phyloP scores from a whole-genome alignment of 1,140 invertebrate genomes.

The Argopecten irradians region DNA sequence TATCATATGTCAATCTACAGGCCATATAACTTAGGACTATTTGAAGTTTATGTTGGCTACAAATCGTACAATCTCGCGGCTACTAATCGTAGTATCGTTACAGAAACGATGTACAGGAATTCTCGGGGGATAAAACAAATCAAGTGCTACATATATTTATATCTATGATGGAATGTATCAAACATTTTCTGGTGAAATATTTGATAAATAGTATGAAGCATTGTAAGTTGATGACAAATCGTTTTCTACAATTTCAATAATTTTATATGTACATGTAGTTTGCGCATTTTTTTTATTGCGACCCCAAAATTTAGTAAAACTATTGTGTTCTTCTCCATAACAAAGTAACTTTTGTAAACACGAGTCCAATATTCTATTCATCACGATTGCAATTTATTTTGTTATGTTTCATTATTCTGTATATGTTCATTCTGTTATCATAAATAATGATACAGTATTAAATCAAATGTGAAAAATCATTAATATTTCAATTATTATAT shows the following conservation, averaged over 20 bases:
- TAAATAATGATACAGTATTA: too few relatives aligned
- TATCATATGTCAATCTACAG: not conserved
- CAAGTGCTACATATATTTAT: not conserved
- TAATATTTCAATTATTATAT: too few relatives aligned
- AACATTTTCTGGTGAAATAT: too few relatives aligned
- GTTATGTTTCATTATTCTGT: too few relatives aligned
- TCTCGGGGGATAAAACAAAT: not conserved
- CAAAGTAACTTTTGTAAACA: not conserved
- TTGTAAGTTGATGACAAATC: not conserved
- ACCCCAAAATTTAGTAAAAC: too few relatives aligned
- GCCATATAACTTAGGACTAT: not conserved
- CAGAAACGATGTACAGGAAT: not conserved
- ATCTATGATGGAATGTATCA: not conserved
- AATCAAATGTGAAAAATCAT: too few relatives aligned
- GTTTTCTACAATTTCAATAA: too few relatives aligned
- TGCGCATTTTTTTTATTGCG: too few relatives aligned
- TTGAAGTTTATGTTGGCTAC: not conserved
- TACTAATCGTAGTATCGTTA: not conserved
- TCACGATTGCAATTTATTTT: too few relatives aligned
- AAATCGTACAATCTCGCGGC: not conserved
- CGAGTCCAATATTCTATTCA: not conserved
- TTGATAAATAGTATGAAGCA: not conserved
- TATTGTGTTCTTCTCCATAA: too few relatives aligned
- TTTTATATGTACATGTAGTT: too few relatives aligned
- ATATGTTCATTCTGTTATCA: too few relatives aligned